phyloP scores from a whole-genome alignment of 2,113 vertebrate genomes.

The Eulemur macaco region DNA sequence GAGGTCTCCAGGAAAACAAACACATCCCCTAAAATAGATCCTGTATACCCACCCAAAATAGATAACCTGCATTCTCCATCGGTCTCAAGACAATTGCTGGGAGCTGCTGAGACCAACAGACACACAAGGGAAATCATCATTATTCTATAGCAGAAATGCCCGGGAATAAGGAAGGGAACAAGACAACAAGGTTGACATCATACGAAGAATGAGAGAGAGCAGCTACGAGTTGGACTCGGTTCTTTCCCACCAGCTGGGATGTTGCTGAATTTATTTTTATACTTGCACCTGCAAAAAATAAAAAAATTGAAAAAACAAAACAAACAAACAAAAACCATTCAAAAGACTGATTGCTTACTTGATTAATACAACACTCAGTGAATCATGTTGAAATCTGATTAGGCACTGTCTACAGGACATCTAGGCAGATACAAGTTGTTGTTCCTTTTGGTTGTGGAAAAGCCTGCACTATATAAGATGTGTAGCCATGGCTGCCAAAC shows the following conservation, averaged over 20 bases:
- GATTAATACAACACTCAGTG: background rate
- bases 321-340: background rate
- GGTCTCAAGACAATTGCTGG: slow-evolving; percentile 4
- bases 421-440: background rate
- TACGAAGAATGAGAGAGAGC: background rate
- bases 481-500: background rate
- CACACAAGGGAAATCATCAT: background rate
- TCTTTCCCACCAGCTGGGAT: slow-evolving; percentile 4
- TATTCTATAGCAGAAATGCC: background rate
- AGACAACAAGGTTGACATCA: background rate
- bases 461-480: background rate
- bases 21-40: background rate
- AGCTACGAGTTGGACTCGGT: background rate
- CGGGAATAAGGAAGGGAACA: background rate
- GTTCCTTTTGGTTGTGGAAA: slow-evolving; percentile 3
- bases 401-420: background rate
- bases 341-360: background rate
- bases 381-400: background rate
- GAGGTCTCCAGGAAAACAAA: slow-evolving; percentile 43
- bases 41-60: background rate
- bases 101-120: background rate
- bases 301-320: background rate
- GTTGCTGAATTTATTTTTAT: slow-evolving; percentile 36
- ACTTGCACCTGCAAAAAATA: background rate
- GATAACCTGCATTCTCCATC: background rate